Evolutionary conservation across 2,888 invertebrate genomes (phyloP), one percentile per base, ranked within the genome.

Genomic region (Agonum fuliginosum): DNA sequence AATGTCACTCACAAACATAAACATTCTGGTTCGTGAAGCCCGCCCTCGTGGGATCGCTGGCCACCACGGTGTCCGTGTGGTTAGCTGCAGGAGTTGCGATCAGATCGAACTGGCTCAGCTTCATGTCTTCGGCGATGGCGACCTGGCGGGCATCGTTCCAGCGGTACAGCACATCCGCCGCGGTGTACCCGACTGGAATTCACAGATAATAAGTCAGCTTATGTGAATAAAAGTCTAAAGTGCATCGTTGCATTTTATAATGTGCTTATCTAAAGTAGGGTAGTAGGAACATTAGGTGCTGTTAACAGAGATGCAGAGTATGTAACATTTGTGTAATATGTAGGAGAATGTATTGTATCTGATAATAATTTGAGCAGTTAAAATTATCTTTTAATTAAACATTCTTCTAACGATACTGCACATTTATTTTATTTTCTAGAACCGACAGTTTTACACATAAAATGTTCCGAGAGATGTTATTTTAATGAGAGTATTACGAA

Each of bases 21-120:
- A 62, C 71, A 71, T 54, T 75, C 22, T 75, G 75, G 30, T 8
- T 75, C 5, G 30, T 37, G 22, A 46, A 46, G 1, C 54, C 54
- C 41, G 54, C 54, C 10, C 70, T 48, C n/a, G 24, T 19, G 8
- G 77, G 51, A 79, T 85, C 84, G 78, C 83, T 84, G 81, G 83
- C 85, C 41, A 85, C 81, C 54, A 87, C 86, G 82, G 85, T 87
- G 81, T 87, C 89, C 58, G 93, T 92, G 82, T 91, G 89, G 86
- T 93, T 93, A 78, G 91, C 92, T 27, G 92, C 91, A 30, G 93
- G 93, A 81, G 92, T 92, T 79, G 91, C 92, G 78, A 94, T 92
- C 81, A 95, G 89, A 88, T 94, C 94, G 87, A 95, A 95, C 87
- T 95, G 95, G 51, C 94, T 94, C 83, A 95, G 89, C 86, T 93